phyloP scores from a whole-genome alignment of 2,797 vertebrate species.

The Brachymystax lenok region DNA sequence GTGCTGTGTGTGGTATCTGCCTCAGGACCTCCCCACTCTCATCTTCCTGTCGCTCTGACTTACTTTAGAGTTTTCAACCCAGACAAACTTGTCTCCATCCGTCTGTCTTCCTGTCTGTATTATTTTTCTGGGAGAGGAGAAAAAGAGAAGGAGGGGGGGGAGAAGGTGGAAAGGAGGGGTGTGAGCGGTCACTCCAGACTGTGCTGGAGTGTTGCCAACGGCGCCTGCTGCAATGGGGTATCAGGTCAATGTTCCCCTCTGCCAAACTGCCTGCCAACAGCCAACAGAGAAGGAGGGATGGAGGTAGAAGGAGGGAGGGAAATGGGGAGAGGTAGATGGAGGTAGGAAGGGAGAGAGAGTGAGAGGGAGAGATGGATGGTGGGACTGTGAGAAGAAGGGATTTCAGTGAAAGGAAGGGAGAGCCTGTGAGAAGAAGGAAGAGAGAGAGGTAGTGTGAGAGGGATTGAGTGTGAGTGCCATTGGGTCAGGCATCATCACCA shows the following conservation, averaged over 20 bases:
- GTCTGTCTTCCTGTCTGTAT: conserved; percentile 26
- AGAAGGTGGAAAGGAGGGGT: neutral
- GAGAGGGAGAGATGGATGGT: no score
- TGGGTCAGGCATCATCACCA: neutral
- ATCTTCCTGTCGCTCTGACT: conserved; percentile 58
- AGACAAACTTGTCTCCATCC: conserved; percentile 1
- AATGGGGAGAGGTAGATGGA: neutral
- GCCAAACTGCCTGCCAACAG: conserved; percentile 51
- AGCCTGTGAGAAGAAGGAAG: neutral
- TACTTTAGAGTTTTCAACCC: conserved; percentile 43
- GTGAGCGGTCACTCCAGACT: conserved; percentile 47
- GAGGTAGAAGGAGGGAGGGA: neutral
- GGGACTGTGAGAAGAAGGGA: neutral
- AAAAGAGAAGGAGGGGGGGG: neutral
- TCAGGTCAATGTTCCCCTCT: conserved; percentile 51
- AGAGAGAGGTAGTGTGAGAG: neutral
- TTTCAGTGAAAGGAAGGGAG: neutral
- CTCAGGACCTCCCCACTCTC: conserved; percentile 37
- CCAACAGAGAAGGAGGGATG: neutral
- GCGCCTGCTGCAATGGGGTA: conserved; percentile 57
- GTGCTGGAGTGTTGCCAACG: conserved; percentile 52
- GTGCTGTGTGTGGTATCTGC: conserved; percentile 58
- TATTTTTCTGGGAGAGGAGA: neutral
- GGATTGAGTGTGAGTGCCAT: neutral
- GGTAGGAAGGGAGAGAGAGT: neutral